Percentiles rank a stretch among this genome's conserved stretches.
phyloP scores from a whole-genome alignment of 2,888 invertebrate species.

The Belgica antarctica region DNA sequence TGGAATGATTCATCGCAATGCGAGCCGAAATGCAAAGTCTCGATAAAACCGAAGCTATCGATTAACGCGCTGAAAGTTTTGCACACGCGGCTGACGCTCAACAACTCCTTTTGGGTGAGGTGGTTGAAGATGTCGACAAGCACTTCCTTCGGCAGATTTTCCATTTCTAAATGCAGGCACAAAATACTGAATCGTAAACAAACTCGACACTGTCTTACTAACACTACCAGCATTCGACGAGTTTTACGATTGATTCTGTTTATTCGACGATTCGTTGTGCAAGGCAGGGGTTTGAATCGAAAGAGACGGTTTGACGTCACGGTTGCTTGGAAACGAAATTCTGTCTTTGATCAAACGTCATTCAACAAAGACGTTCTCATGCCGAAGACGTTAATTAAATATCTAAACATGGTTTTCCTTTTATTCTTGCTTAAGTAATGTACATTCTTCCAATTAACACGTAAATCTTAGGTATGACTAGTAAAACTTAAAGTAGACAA shows the following conservation, averaged over 20 bases:
- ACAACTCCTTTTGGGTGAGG: neutral
- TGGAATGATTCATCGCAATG: neutral
- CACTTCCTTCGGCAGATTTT: neutral
- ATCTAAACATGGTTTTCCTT: neutral
- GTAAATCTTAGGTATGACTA: constrained; percentile 33
- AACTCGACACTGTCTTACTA: no score
- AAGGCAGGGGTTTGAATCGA: no score
- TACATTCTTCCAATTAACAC: neutral
- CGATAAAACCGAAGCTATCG: neutral
- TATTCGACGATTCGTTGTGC: neutral
- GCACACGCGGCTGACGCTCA: neutral
- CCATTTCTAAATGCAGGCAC: no score
- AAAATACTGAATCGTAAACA: no score
- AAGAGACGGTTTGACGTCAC: no score
- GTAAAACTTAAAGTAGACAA: constrained; percentile 29
- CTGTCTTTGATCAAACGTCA: neutral
- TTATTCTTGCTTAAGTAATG: constrained; percentile 6
- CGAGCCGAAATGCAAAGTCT: neutral
- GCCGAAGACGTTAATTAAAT: neutral
- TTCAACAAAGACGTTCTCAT: neutral
- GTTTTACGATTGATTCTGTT: no score
- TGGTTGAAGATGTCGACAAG: neutral
- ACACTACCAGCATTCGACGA: no score
- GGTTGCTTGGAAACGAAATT: neutral
- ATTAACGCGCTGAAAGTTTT: neutral